phyloP scores from a whole-genome alignment of 2,888 invertebrate genomes.

The Stenoptilia bipunctidactyla region DNA sequence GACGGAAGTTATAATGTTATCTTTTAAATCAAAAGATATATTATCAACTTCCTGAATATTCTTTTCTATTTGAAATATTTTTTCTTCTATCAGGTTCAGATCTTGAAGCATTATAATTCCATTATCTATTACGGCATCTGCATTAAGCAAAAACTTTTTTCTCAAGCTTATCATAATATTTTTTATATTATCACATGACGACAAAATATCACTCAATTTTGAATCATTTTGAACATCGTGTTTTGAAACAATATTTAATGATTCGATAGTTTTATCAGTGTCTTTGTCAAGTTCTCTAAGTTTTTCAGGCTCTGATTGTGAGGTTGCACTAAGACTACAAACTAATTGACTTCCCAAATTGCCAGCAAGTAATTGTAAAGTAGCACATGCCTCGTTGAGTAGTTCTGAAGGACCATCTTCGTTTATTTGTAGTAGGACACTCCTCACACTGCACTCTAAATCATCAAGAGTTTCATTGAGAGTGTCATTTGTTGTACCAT shows the following conservation, averaged over 20 bases:
- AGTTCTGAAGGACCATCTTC: slow-evolving; percentile 49
- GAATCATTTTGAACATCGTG: slow-evolving; percentile 28
- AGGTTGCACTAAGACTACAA: background rate
- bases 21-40: slow-evolving; percentile 30
- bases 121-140: slow-evolving; percentile 46
- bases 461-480: slow-evolving; percentile 62
- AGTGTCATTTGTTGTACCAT: slow-evolving; percentile 38
- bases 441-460: slow-evolving; percentile 64
- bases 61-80: slow-evolving; percentile 45
- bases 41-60: slow-evolving; percentile 26
- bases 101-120: slow-evolving; percentile 46
- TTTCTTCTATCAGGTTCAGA: slow-evolving; percentile 55
- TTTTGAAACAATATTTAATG: slow-evolving; percentile 52
- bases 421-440: slow-evolving; percentile 56
- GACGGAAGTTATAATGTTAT: slow-evolving; percentile 51
- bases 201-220: slow-evolving; percentile 24
- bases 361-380: slow-evolving; percentile 41
- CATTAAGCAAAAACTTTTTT: slow-evolving; percentile 28
- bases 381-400: slow-evolving; percentile 52
- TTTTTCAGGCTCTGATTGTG: too few relatives aligned
- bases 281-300: slow-evolving; percentile 10
- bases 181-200: slow-evolving; percentile 28
- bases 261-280: slow-evolving; percentile 32
- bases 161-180: slow-evolving; percentile 36
- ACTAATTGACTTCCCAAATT: slow-evolving; percentile 28